Percentiles rank a stretch among this genome's conserved stretches.
These are phyloP conservation scores for Drosophila oshimai DNA, from an alignment of 1,140 invertebrate genomes.

Conservation along the genomic window DNA sequence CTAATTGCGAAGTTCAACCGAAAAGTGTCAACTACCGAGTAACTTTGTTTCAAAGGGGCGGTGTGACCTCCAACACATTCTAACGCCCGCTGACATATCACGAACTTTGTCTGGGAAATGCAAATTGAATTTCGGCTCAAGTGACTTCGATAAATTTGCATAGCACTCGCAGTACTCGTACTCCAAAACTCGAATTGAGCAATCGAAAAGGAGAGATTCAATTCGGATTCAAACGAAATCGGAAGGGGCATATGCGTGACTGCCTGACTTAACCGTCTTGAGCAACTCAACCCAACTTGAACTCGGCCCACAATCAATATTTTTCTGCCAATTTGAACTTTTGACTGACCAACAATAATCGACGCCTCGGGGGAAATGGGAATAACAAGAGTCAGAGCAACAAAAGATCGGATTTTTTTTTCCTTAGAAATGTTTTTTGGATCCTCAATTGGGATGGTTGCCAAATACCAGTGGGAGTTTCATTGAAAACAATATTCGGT, in stretches of 20 bases:
- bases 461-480: background rate
- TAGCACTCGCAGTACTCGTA: slow-evolving; percentile 42
- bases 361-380: background rate
- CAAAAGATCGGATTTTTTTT: background rate
- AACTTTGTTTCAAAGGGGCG: slow-evolving; percentile 11
- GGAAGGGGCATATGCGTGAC: slow-evolving; percentile 67
- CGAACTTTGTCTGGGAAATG: slow-evolving; percentile 63
- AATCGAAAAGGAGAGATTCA: slow-evolving; percentile 49
- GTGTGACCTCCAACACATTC: slow-evolving; percentile 54
- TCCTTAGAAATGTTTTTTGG: slow-evolving; percentile 4
- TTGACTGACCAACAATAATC: slow-evolving; percentile 33
- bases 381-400: slow-evolving; percentile 1
- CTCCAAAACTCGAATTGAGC: slow-evolving; percentile 41
- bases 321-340: slow-evolving; percentile 34
- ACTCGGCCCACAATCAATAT: slow-evolving; percentile 26
- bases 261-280: slow-evolving; percentile 37
- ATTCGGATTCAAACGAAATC: slow-evolving; percentile 59
- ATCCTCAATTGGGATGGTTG: slow-evolving; percentile 11
- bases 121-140: slow-evolving; percentile 50
- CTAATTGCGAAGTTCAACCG: slow-evolving; percentile 29
- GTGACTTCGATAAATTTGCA: slow-evolving; percentile 51
- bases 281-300: slow-evolving; percentile 19
- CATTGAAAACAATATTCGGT: background rate
- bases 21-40: slow-evolving; percentile 34
- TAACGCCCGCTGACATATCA: slow-evolving; percentile 76